Evolutionary conservation across 1,140 invertebrate species (phyloP), one percentile per base, ranked within the genome.

Genomic region (Ostrea edulis): DNA sequence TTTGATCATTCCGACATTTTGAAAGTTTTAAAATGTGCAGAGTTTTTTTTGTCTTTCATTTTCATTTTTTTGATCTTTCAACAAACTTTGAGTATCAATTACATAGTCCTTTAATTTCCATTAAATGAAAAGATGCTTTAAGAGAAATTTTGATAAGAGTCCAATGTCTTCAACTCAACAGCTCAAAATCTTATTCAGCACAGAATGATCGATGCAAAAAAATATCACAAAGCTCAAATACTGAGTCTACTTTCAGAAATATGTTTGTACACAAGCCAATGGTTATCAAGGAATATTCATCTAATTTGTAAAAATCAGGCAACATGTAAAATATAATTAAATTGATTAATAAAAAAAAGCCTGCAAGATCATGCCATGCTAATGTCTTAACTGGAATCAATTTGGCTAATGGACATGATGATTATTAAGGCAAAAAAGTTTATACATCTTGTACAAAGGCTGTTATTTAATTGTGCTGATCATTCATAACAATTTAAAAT

Each of bases 281-380:
- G 12, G 65, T 71, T 71, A 71, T 71, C 29, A 71, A 71, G 22
- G 25, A 22, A 71, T 12, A 25, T 25, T 71, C 65, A n/a, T 71
- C 65, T 71, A 71, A 71, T 71, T 25, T 71, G 22, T 25, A 71
- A 71, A 68, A 68, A 68, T 65, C 65, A 71, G 65, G 65, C 65
- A 71, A 71, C 65, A 71, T 71, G 65, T 71, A 71, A 71, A n/a
- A 25, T 71, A 71, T 25, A 22, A 25, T 71, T 22, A 71, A 25
- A 25, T 25, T 25, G 22, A 71, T 71, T 71, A 58, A n/a, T n/a
- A n/a, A n/a, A n/a, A n/a, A n/a, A n/a, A 71, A 71, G 65, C 65
- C 65, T 9, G 65, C 65, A 71, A 22, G 65, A 71, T 29, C 65
- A 71, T 71, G 65, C 65, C 65, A 71, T 71, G 65, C 65, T 71